Evolutionary conservation across 2,797 vertebrate genomes (phyloP).

Genomic region (Hemitrygon akajei): DNA sequence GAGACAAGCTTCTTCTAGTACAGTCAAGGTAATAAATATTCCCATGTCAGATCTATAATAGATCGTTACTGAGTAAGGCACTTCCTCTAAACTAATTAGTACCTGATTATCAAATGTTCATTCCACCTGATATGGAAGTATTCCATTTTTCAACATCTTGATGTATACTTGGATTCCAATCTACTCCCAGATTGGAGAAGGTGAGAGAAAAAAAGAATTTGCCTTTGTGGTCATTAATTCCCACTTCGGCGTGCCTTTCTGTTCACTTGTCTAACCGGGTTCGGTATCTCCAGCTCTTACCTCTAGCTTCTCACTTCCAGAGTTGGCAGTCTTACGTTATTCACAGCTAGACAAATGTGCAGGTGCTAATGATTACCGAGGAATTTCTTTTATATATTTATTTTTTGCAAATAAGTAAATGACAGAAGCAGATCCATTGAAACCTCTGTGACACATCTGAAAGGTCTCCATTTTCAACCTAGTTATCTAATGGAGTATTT

Average conservation of each 20-base stretch:
- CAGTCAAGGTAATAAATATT: background rate
- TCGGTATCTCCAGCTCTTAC: background rate
- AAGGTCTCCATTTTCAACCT: background rate
- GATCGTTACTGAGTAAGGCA: background rate
- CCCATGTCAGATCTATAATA: background rate
- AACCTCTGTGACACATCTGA: background rate
- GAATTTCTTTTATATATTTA: no score
- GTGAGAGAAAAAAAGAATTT: background rate
- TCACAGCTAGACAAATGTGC: background rate
- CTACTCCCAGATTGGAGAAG: background rate
- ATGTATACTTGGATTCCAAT: background rate
- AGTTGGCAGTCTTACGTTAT: background rate
- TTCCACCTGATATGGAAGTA: background rate
- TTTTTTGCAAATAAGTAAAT: background rate
- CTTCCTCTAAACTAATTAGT: background rate
- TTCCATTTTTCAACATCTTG: background rate
- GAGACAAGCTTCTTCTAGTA: background rate
- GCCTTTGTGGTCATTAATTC: background rate
- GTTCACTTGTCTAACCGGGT: background rate
- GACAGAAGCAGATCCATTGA: background rate
- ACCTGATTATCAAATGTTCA: background rate
- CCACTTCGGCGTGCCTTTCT: background rate
- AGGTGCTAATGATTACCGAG: no score
- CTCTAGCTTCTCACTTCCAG: background rate
- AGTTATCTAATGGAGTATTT: background rate